Conservation (phyloP, 2,888 invertebrate genomes). For the Apamea crenata region DNA sequence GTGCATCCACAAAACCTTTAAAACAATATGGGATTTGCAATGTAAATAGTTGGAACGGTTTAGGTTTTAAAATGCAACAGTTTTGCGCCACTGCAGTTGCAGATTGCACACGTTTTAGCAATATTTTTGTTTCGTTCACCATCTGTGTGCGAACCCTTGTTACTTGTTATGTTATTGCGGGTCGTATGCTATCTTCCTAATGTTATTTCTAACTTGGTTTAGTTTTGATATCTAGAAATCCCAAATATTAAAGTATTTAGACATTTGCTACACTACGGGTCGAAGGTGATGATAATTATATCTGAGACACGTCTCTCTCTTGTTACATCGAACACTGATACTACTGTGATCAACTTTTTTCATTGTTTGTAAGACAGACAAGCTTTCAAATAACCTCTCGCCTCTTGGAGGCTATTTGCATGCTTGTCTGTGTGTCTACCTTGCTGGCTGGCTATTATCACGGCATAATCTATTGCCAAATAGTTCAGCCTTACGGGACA, state of each 20-base stretch:
- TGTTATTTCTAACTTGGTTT: constrained; percentile 39
- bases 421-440: background rate
- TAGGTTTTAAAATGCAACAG: constrained; percentile 54
- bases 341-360: background rate
- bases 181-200: constrained; percentile 27
- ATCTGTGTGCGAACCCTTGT: constrained; percentile 44
- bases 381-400: background rate
- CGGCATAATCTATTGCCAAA: background rate
- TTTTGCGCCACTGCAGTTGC: constrained; percentile 47
- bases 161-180: constrained; percentile 45
- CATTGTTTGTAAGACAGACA: background rate
- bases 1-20: constrained; percentile 14
- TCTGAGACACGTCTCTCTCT: background rate
- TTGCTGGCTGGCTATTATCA: background rate
- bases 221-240: background rate
- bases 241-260: background rate
- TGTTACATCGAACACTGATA: background rate
- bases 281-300: background rate
- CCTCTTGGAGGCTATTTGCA: background rate
- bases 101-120: constrained; percentile 52
- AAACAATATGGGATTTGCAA: constrained; percentile 49
- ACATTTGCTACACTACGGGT: background rate
- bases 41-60: constrained; percentile 50
- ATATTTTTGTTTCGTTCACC: constrained; percentile 50
- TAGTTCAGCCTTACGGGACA: background rate